Evolutionary conservation across 2,113 vertebrate genomes (phyloP).

Genomic region (Mixornis gularis): DNA sequence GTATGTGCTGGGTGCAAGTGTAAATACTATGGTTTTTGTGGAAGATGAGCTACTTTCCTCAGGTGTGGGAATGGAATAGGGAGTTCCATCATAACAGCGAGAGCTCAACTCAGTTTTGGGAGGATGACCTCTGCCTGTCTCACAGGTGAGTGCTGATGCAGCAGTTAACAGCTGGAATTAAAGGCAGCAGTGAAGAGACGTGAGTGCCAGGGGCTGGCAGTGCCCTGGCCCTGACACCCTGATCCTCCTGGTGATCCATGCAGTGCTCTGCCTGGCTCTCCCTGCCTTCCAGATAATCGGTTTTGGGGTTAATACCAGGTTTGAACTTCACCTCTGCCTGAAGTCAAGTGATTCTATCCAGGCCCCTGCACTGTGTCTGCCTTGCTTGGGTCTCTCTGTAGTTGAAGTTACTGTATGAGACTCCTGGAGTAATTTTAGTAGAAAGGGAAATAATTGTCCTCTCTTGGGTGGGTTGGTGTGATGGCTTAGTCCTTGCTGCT

Average conservation of each 20-base stretch:
- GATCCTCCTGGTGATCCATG: neutral
- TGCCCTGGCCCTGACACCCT: neutral
- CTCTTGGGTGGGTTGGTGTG: fast-evolving
- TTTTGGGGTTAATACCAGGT: neutral
- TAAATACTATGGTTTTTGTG: neutral
- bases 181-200: neutral
- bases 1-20: neutral
- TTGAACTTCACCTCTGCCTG: neutral
- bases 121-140: neutral
- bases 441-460: neutral
- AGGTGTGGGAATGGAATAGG: neutral
- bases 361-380: neutral
- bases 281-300: neutral
- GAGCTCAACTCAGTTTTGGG: neutral
- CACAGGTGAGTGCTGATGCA: neutral
- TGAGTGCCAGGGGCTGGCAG: neutral
- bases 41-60: neutral
- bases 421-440: neutral
- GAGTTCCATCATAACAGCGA: neutral
- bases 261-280: neutral
- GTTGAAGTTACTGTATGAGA: neutral
- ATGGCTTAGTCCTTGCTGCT: neutral
- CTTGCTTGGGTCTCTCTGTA: neutral
- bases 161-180: neutral
- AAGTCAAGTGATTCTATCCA: neutral